phyloP scores from a whole-genome alignment of 2,888 invertebrate genomes.

The Polylopha cassiicola region DNA sequence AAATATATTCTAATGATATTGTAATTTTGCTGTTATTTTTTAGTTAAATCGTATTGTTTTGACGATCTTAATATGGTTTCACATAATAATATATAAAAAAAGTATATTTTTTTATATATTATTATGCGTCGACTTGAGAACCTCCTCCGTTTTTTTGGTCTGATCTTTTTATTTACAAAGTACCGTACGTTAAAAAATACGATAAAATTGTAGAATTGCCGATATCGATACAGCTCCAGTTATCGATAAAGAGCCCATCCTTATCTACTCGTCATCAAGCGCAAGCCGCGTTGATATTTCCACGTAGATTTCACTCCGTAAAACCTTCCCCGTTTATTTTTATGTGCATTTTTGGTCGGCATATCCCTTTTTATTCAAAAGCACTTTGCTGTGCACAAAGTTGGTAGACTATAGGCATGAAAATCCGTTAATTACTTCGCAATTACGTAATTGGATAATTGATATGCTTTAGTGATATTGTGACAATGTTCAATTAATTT shows the following conservation, averaged over 20 bases:
- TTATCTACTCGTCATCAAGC: constrained; percentile 71
- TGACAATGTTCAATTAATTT: too few relatives aligned
- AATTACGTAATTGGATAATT: constrained; percentile 10
- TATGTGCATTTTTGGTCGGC: constrained; percentile 66
- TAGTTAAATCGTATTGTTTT: too few relatives aligned
- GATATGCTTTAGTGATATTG: not conserved
- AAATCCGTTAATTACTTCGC: constrained; percentile 13
- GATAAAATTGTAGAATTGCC: not conserved
- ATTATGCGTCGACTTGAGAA: too few relatives aligned
- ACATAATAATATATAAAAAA: too few relatives aligned
- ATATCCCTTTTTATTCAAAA: constrained; percentile 64
- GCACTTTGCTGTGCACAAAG: constrained; percentile 48
- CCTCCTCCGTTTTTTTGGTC: too few relatives aligned
- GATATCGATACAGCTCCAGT: constrained; percentile 34
- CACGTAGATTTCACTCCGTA: constrained; percentile 75
- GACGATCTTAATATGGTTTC: too few relatives aligned
- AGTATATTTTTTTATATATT: too few relatives aligned
- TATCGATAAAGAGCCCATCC: too few relatives aligned
- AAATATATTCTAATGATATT: too few relatives aligned
- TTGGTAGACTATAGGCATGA: constrained; percentile 33
- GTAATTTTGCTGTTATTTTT: too few relatives aligned
- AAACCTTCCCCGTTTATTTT: constrained; percentile 72
- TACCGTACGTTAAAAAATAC: not conserved
- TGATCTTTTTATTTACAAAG: not conserved
- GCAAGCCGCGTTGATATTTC: constrained; percentile 72